Evolutionary conservation across 2,888 invertebrate species (phyloP).

Genomic region (Rotaria socialis): DNA sequence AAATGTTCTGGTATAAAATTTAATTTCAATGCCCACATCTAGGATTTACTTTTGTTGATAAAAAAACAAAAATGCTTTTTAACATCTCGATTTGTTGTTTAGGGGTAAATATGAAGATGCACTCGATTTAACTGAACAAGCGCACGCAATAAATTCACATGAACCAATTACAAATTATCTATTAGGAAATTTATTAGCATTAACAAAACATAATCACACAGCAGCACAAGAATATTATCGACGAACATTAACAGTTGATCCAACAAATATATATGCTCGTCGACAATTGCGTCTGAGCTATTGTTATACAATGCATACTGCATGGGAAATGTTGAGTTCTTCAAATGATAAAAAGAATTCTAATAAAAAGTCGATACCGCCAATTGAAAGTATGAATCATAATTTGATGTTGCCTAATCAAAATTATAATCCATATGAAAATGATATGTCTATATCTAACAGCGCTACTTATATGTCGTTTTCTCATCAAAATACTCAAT

Average conservation of each 20-base stretch:
- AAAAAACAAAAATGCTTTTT: no score
- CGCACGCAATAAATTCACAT: constrained; percentile 18
- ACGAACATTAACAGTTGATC: background rate
- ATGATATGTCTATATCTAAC: background rate
- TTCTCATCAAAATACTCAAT: background rate
- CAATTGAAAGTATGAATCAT: background rate
- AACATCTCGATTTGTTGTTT: background rate
- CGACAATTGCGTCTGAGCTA: background rate
- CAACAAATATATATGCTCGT: background rate
- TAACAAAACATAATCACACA: constrained; percentile 20
- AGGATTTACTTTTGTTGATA: no score
- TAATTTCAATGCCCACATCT: no score
- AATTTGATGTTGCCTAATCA: background rate
- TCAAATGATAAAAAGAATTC: background rate
- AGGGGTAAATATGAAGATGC: constrained; percentile 37
- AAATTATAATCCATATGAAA: background rate
- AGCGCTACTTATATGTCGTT: background rate
- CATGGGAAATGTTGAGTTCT: constrained; percentile 1
- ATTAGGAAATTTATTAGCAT: background rate
- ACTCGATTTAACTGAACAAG: constrained; percentile 1
- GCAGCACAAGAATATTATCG: background rate
- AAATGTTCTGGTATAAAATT: no score
- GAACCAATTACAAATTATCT: constrained; percentile 34
- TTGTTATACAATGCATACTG: background rate
- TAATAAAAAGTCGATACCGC: background rate